Percentiles rank a stretch among this genome's conserved stretches.
Conservation (phyloP, 2,113 vertebrate genomes). For the Sylvilagus bachmani region DNA sequence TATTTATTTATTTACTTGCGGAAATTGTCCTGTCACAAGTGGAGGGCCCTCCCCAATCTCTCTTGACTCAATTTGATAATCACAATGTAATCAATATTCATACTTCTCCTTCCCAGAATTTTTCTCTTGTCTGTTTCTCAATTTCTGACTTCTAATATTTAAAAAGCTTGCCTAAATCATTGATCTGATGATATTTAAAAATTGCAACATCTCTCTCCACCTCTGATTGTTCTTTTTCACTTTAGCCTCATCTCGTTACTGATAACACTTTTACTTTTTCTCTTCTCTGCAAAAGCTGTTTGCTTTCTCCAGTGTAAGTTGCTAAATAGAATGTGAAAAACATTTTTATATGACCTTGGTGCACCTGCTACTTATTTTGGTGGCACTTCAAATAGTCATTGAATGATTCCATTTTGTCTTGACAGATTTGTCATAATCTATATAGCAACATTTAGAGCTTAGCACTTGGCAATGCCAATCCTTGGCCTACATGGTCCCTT, state of each 20-base stretch:
- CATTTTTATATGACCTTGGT: background rate
- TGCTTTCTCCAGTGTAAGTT: background rate
- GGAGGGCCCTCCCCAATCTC: background rate
- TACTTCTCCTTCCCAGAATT: background rate
- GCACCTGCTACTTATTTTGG: slow-evolving; percentile 2
- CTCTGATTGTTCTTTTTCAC: background rate
- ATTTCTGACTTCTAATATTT: background rate
- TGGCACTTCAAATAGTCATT: background rate
- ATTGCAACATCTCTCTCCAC: background rate
- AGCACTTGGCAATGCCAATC: rapidly evolving
- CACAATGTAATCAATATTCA: background rate
- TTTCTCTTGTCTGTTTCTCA: background rate
- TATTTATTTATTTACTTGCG: background rate
- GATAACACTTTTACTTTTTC: background rate
- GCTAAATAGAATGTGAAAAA: background rate
- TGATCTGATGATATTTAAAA: background rate
- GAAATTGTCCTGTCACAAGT: background rate
- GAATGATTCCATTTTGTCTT: background rate
- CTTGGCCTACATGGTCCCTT: background rate
- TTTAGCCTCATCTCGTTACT: background rate
- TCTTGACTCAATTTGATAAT: background rate
- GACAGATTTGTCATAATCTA: background rate
- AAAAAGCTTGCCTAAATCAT: background rate
- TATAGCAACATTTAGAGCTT: background rate
- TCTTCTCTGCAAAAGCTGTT: background rate